Evolutionary conservation across 2,888 invertebrate genomes (phyloP).

Genomic region (Drosophila suboccidentalis): DNA sequence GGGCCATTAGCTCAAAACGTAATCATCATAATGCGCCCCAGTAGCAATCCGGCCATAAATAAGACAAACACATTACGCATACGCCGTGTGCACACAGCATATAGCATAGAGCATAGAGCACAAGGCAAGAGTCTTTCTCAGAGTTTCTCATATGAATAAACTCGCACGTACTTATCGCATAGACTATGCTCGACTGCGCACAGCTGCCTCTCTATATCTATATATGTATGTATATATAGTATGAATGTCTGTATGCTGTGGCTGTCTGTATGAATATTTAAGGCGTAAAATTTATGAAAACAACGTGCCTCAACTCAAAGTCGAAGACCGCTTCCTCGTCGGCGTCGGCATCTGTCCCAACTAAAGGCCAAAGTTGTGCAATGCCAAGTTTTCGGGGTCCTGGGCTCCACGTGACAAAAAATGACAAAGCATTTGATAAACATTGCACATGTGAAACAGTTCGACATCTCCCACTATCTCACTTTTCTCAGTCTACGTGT

Average conservation of each 20-base stretch:
- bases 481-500: slow-evolving; percentile 43
- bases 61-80: slow-evolving; percentile 79
- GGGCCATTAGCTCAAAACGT: slow-evolving; percentile 76
- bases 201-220: slow-evolving; percentile 62
- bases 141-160: slow-evolving; percentile 76
- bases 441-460: slow-evolving; percentile 70
- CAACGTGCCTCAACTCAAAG: slow-evolving; percentile 73
- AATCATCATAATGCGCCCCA: slow-evolving; percentile 76
- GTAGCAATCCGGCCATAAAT: slow-evolving; percentile 70
- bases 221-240: slow-evolving; percentile 11
- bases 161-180: slow-evolving; percentile 81
- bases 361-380: slow-evolving; percentile 71
- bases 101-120: slow-evolving; percentile 12
- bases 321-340: slow-evolving; percentile 34
- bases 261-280: slow-evolving; percentile 73
- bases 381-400: slow-evolving; percentile 61
- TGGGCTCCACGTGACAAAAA: slow-evolving; percentile 73
- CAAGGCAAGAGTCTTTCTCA: slow-evolving; percentile 30
- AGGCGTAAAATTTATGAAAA: slow-evolving; percentile 76
- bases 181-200: slow-evolving; percentile 79
- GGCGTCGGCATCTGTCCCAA: slow-evolving; percentile 11
- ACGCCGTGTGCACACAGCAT: slow-evolving; percentile 57
- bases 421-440: slow-evolving; percentile 78
- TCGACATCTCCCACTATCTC: slow-evolving; percentile 27
- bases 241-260: slow-evolving; percentile 28